Percentiles rank a stretch among this genome's conserved stretches.
phyloP scores from a whole-genome alignment of 1,140 invertebrate genomes.

The Aphelenchoides besseyi region DNA sequence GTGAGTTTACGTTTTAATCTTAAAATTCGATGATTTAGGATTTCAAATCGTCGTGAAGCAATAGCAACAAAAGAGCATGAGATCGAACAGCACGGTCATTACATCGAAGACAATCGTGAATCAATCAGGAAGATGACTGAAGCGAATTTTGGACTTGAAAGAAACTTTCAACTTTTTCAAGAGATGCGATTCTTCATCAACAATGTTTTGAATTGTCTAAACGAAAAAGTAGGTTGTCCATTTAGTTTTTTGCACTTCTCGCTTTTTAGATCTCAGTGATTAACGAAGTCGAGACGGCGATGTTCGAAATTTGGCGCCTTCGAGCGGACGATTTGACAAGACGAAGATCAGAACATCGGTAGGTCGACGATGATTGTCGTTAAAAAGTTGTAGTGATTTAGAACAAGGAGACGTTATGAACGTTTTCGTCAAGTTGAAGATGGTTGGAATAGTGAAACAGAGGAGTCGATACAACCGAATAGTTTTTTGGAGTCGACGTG shows the following conservation, averaged over 20 bases:
- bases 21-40: background rate
- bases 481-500: background rate
- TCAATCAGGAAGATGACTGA: constrained; percentile 27
- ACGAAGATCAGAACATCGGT: constrained; percentile 38
- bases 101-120: constrained; percentile 9
- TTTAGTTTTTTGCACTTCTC: background rate
- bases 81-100: background rate
- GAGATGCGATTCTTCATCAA: constrained; percentile 38
- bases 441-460: background rate
- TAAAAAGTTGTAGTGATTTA: background rate
- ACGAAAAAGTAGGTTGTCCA: constrained; percentile 35
- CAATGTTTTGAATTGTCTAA: constrained; percentile 48
- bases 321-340: constrained; percentile 33
- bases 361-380: background rate
- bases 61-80: constrained; percentile 6
- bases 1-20: constrained; percentile 10
- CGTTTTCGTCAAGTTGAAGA: background rate
- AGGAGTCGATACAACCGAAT: background rate
- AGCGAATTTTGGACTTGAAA: constrained; percentile 31
- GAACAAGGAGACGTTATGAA: background rate
- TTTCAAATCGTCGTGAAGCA: background rate
- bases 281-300: constrained; percentile 28
- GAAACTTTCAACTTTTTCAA: constrained; percentile 45
- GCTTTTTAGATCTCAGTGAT: constrained; percentile 26
- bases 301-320: constrained; percentile 40